A percentile compares a stretch with the other conserved stretches of the same genome.
Conservation (phyloP, 2,888 invertebrate genomes). For the Drosophila picticornis region DNA sequence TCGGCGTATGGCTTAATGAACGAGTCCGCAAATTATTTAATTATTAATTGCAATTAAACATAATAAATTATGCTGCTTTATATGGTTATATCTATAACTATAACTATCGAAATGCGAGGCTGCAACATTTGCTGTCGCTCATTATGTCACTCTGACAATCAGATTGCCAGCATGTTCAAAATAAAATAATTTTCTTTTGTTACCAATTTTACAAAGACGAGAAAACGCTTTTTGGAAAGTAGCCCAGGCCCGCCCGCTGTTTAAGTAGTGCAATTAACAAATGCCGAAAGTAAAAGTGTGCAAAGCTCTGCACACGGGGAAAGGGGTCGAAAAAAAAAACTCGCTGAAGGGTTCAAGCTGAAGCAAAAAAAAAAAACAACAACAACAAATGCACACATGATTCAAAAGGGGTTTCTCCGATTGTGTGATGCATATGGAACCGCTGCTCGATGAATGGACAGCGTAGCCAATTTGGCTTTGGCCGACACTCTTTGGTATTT, state of each 20-base stretch:
- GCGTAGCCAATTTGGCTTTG: slow-evolving; percentile 30
- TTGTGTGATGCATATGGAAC: slow-evolving; percentile 3
- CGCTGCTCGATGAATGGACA: slow-evolving; percentile 16
- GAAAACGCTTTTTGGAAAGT: slow-evolving; percentile 59
- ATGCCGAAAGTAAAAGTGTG: slow-evolving; percentile 69
- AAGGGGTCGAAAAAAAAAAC: slow-evolving; percentile 1
- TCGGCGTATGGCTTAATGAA: background rate
- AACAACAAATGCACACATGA: background rate
- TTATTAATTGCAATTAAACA: slow-evolving; percentile 55
- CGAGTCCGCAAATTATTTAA: slow-evolving; percentile 50
- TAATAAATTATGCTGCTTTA: slow-evolving; percentile 47
- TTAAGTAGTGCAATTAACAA: slow-evolving; percentile 69
- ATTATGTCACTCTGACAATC: slow-evolving; percentile 47
- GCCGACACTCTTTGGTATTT: slow-evolving; percentile 17
- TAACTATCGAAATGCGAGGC: slow-evolving; percentile 30
- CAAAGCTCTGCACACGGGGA: slow-evolving; percentile 20
- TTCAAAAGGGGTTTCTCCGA: background rate
- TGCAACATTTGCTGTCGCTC: slow-evolving; percentile 18
- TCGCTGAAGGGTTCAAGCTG: slow-evolving; percentile 16
- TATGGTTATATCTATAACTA: background rate
- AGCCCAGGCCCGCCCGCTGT: slow-evolving; percentile 61
- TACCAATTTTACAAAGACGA: slow-evolving; percentile 27
- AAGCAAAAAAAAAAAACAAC: background rate
- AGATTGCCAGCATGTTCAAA: slow-evolving; percentile 35
- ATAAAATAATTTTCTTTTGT: slow-evolving; percentile 49